Base-by-base conservation (phyloP, 2,797 vertebrate species). In the Sebastes flavidus region DNA sequence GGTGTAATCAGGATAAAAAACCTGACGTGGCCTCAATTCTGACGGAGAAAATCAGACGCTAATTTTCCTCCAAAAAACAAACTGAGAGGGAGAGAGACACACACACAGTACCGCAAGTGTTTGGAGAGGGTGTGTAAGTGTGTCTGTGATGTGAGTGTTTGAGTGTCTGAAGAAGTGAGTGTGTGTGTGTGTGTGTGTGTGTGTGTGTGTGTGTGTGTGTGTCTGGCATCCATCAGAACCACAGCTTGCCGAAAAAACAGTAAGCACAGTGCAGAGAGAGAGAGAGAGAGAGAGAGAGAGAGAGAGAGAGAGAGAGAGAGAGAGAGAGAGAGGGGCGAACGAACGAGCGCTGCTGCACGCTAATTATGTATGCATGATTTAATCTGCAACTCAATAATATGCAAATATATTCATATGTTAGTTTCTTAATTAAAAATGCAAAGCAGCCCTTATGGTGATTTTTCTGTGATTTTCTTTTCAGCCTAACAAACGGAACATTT, bases 351-450 rank as follows among this genome's bases (percentile, higher is more conserved):
- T 84, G 87, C 89, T 90, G 92, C 89, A 91, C 56, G 85, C 91
- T 94, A 97, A 99, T 99, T 99, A 99, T 98, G 97, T 97, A 99
- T 99, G 98, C 98, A 97, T 98, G 98, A 98, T 98, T 99, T 99
- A 97, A 98, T 98, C 98, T 97, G 97, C 98, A 97, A 97, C 98
- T 98, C 96, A 99, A 98, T 98, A 98, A 99, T 98, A 99, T 99
- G 98, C 97, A 99, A 99, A 99, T 99, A 95, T 99, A 99, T 99
- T 97, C 98, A 98, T 97, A 97, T 98, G 98, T 98, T 99, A 98
- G 98, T 99, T 98, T 98, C 97, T 99, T 98, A 99, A 99, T 99
- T 99, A 98, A 99, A 99, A 99, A 99, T 99, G 97, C 97, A 98
- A 99, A 99, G 97, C 97, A 99, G 98, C 96, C 98, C 98, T 98